Conservation (phyloP, 2,888 invertebrate genomes). For the Parnassius orleans region DNA sequence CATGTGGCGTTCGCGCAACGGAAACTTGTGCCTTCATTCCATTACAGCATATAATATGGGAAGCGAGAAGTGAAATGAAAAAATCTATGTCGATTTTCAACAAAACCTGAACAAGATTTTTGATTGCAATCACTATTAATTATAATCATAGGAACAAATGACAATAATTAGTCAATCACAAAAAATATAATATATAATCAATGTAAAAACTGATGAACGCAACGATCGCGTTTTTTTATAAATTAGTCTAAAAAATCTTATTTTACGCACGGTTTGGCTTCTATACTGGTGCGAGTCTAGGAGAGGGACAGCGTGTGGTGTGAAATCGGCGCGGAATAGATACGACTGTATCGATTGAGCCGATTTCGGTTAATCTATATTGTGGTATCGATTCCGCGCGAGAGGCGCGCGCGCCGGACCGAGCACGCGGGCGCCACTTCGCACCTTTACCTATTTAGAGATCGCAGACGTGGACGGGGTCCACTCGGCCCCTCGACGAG, state of each 20-base stretch:
- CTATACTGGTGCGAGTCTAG: constrained; percentile 75
- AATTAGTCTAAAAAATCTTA: constrained; percentile 65
- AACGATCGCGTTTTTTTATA: constrained; percentile 61
- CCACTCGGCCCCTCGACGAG: constrained; percentile 66
- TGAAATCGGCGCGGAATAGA: constrained; percentile 48
- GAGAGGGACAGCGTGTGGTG: constrained; percentile 60
- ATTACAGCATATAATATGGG: constrained; percentile 47
- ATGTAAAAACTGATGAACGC: constrained; percentile 69
- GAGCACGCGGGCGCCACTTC: constrained; percentile 43
- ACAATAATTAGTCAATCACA: constrained; percentile 78
- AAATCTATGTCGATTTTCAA: constrained; percentile 78
- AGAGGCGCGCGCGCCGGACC: constrained; percentile 51
- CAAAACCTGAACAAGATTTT: constrained; percentile 78
- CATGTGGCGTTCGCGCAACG: constrained; percentile 48
- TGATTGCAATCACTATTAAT: constrained; percentile 56
- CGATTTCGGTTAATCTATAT: constrained; percentile 3
- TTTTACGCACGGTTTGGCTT: constrained; percentile 76
- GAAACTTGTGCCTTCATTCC: constrained; percentile 55
- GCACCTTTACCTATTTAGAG: constrained; percentile 69
- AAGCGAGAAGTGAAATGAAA: constrained; percentile 48
- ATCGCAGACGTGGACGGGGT: constrained; percentile 70
- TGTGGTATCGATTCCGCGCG: constrained; percentile 22
- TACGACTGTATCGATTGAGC: constrained; percentile 33
- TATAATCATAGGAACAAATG: constrained; percentile 78
- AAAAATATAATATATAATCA: constrained; percentile 55